phyloP scores from a whole-genome alignment of 1,140 invertebrate species.

The Oryzaephilus surinamensis region DNA sequence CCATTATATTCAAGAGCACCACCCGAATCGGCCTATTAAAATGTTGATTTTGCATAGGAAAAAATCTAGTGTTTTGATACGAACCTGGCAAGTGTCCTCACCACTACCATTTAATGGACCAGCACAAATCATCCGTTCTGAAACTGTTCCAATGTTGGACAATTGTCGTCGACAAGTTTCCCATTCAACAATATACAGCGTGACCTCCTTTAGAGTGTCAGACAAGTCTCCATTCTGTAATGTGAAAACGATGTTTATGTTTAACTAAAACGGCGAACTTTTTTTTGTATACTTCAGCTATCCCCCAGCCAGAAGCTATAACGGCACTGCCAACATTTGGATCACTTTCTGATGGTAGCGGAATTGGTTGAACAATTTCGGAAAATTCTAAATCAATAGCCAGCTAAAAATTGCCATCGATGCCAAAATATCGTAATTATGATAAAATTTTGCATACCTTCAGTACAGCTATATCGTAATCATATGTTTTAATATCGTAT shows the following conservation, averaged over 20 bases:
- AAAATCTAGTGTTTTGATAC: background rate
- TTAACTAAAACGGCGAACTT: background rate
- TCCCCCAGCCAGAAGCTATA: background rate
- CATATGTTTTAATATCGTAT: background rate
- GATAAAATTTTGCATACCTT: background rate
- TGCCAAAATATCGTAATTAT: background rate
- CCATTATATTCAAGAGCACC: background rate
- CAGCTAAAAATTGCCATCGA: background rate
- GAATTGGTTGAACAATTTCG: background rate
- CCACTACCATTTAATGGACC: background rate
- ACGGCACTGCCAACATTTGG: background rate
- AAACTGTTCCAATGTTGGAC: background rate
- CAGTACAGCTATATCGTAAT: background rate
- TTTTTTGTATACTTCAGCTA: background rate
- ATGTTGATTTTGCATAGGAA: background rate
- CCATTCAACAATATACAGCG: background rate
- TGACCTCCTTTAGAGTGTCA: too few species aligned
- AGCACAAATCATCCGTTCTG: slow-evolving; percentile 6
- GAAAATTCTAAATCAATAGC: background rate
- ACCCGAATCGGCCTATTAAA: background rate
- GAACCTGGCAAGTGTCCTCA: background rate
- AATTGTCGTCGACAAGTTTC: background rate
- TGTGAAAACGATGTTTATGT: background rate
- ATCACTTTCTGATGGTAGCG: background rate
- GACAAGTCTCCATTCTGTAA: too few species aligned